phyloP scores from a whole-genome alignment of 2,797 vertebrate species.

The Leuciscus waleckii region DNA sequence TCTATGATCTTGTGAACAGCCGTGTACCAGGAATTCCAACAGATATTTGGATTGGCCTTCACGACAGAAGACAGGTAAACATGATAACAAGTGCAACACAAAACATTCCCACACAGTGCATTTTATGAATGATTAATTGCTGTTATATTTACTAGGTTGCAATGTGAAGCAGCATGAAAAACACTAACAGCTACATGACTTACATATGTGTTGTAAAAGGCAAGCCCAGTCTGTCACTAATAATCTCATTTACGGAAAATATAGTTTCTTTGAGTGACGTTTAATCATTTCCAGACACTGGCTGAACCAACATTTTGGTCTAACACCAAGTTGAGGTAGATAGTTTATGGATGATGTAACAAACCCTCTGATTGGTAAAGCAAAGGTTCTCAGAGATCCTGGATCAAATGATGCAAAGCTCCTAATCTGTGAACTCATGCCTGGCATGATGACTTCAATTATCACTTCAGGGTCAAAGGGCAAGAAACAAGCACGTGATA shows the following conservation, averaged over 20 bases:
- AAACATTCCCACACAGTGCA: neutral
- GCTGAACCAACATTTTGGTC: conserved; percentile 27
- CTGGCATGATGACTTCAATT: neutral
- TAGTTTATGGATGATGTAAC: conserved; percentile 18
- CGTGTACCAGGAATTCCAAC: conserved; percentile 82
- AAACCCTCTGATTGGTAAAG: neutral
- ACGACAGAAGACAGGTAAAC: conserved; percentile 80
- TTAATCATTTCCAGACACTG: conserved; percentile 44
- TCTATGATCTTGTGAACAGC: conserved; percentile 84
- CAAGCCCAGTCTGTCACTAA: conserved; percentile 11
- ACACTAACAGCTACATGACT: neutral
- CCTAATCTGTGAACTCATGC: neutral
- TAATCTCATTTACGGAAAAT: conserved; percentile 28
- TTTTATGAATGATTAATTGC: neutral
- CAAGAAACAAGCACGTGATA: neutral
- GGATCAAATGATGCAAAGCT: conserved; percentile 13
- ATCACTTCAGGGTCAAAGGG: neutral
- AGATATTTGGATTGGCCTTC: conserved; percentile 82
- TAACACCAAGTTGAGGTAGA: conserved; percentile 6
- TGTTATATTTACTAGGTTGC: neutral
- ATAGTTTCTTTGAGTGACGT: conserved; percentile 1
- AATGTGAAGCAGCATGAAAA: conserved; percentile 10
- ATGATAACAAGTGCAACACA: neutral
- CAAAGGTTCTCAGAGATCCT: neutral
- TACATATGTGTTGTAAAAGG: conserved; percentile 19